phyloP scores from a whole-genome alignment of 2,113 vertebrate genomes.

The Pedionomus torquatus region DNA sequence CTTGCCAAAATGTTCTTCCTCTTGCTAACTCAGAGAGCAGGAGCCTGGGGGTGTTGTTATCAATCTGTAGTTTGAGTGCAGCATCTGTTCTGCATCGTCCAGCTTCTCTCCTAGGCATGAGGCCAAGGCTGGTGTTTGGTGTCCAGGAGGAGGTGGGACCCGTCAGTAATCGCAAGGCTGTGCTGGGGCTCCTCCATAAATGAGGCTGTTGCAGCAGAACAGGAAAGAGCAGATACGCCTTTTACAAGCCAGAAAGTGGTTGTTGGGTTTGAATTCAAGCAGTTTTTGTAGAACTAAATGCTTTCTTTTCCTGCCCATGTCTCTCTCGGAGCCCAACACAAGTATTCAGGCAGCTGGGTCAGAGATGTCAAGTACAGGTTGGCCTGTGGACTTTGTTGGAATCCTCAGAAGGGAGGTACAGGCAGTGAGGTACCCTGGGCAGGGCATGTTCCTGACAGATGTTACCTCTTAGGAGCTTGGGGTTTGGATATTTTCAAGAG shows the following conservation, averaged over 20 bases:
- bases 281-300: neutral
- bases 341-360: neutral
- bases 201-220: neutral
- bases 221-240: neutral
- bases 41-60: slow-evolving; percentile 5
- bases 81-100: neutral
- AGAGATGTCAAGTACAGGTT: neutral
- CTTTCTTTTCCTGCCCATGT: accelerated
- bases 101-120: neutral
- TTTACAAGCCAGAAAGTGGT: neutral
- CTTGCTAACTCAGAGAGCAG: neutral
- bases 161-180: neutral
- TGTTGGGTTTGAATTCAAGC: neutral
- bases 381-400: accelerated
- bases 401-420: neutral
- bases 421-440: neutral
- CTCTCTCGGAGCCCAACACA: neutral
- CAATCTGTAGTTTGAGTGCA: slow-evolving; percentile 11
- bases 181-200: neutral
- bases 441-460: neutral
- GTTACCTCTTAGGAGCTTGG: neutral
- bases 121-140: neutral
- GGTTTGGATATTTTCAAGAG: neutral
- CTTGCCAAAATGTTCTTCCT: neutral
- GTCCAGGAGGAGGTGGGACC: slow-evolving; percentile 12